Evolutionary conservation across 1,140 invertebrate species (phyloP).

Genomic region (Bombus sibiricus): DNA sequence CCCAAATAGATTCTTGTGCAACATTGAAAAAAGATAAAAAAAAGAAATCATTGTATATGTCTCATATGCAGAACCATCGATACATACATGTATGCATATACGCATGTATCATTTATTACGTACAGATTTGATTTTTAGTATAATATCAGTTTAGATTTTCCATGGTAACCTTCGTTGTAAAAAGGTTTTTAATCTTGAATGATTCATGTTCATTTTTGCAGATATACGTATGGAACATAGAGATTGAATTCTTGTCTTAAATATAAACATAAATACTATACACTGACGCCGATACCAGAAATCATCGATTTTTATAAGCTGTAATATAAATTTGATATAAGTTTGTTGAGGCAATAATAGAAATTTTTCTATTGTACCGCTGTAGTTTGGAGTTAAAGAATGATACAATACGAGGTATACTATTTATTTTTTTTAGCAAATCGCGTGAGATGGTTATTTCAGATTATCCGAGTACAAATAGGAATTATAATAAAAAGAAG

Average conservation of each 20-base stretch:
- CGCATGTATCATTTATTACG: constrained; percentile 41
- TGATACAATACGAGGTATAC: constrained; percentile 20
- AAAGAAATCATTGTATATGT: constrained; percentile 14
- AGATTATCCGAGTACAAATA: constrained; percentile 12
- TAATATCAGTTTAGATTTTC: constrained; percentile 17
- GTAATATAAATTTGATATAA: constrained; percentile 43
- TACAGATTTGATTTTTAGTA: constrained; percentile 21
- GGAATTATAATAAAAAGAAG: not conserved
- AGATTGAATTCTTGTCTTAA: not conserved
- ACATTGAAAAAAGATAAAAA: not conserved
- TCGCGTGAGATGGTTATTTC: constrained; percentile 20
- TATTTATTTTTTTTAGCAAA: constrained; percentile 40
- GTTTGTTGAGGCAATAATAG: constrained; percentile 35
- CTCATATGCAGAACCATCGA: not conserved
- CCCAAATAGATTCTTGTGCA: constrained; percentile 32
- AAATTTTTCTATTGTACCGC: constrained; percentile 30
- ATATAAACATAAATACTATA: not conserved
- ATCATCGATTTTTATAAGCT: constrained; percentile 33
- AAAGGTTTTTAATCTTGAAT: constrained; percentile 26
- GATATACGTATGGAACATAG: not conserved
- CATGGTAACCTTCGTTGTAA: constrained; percentile 7
- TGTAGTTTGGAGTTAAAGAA: constrained; percentile 24
- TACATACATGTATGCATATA: constrained; percentile 27
- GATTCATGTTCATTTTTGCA: constrained; percentile 20
- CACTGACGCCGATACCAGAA: constrained; percentile 9